These are phyloP conservation scores for Crotalus tigris DNA, from an alignment of 2,113 vertebrate species.

Conservation along the genomic window DNA sequence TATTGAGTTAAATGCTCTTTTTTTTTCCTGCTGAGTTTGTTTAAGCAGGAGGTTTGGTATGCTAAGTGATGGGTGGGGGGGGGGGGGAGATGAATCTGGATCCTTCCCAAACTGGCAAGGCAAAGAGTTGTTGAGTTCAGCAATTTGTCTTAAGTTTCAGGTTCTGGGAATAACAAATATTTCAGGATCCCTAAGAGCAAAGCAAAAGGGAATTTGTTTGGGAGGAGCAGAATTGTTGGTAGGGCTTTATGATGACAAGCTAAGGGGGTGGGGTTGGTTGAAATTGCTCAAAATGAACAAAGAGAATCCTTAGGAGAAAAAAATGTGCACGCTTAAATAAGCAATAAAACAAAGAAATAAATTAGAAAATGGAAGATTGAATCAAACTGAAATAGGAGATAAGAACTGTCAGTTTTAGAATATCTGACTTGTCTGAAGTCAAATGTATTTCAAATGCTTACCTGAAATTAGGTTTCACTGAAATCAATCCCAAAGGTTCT, in stretches of 20 bases:
- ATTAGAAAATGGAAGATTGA: background rate
- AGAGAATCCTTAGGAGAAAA: constrained; percentile 4
- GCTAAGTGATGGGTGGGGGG: constrained; percentile 13
- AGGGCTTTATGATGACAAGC: constrained; percentile 39
- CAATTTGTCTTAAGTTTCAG: constrained; percentile 56
- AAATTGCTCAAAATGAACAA: background rate
- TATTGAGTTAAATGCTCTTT: constrained; percentile 35
- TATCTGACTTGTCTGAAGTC: background rate
- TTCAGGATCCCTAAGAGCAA: constrained; percentile 52
- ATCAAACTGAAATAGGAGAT: background rate
- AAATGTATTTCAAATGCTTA: background rate
- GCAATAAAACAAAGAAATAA: background rate
- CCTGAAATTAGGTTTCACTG: background rate
- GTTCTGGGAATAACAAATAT: constrained; percentile 54
- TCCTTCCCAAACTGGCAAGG: constrained; percentile 54
- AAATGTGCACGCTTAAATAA: background rate
- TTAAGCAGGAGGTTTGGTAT: constrained; percentile 46
- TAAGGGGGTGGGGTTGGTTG: background rate
- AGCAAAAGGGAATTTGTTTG: constrained; percentile 46
- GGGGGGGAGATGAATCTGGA: constrained; percentile 26
- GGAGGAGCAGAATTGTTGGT: constrained; percentile 49
- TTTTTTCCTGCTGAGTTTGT: constrained; percentile 26
- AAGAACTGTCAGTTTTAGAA: background rate
- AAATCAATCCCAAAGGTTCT: background rate
- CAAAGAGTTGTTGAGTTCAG: constrained; percentile 47